phyloP scores from a whole-genome alignment of 2,797 vertebrate genomes.

The Lerista edwardsae region DNA sequence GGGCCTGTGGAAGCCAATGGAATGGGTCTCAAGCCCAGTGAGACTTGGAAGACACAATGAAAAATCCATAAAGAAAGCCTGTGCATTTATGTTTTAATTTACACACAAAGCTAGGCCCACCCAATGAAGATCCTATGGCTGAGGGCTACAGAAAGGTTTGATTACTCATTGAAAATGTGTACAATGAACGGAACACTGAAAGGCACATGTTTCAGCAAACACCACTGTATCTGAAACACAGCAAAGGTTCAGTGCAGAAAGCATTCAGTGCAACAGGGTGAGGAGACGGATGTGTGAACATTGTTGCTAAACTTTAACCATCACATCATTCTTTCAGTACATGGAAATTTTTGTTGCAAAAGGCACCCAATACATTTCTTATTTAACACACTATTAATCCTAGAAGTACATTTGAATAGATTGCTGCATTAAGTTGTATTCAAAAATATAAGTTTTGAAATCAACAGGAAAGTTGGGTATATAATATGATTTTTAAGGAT shows the following conservation, averaged over 20 bases:
- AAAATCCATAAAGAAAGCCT: background rate
- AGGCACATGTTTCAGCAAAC: background rate
- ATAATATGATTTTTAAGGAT: background rate
- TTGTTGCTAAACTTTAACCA: background rate
- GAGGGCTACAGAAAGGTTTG: background rate
- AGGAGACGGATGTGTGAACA: background rate
- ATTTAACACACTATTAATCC: rapidly evolving
- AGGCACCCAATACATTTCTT: background rate
- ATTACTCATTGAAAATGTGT: background rate
- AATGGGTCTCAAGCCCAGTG: too few species aligned
- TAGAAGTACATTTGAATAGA: background rate
- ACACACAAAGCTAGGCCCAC: background rate
- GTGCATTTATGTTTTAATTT: background rate
- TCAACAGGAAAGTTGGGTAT: background rate
- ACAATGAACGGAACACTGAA: background rate
- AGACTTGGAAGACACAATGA: too few species aligned
- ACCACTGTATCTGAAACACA: background rate
- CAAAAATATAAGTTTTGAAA: background rate
- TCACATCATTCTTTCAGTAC: background rate
- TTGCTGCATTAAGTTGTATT: background rate
- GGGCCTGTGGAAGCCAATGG: too few species aligned
- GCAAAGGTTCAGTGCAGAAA: background rate
- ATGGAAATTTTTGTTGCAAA: background rate
- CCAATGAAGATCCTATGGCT: background rate
- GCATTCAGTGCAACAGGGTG: background rate